Evolutionary conservation across 1,140 invertebrate genomes (phyloP).

Genomic region (Oscheius sp.): DNA sequence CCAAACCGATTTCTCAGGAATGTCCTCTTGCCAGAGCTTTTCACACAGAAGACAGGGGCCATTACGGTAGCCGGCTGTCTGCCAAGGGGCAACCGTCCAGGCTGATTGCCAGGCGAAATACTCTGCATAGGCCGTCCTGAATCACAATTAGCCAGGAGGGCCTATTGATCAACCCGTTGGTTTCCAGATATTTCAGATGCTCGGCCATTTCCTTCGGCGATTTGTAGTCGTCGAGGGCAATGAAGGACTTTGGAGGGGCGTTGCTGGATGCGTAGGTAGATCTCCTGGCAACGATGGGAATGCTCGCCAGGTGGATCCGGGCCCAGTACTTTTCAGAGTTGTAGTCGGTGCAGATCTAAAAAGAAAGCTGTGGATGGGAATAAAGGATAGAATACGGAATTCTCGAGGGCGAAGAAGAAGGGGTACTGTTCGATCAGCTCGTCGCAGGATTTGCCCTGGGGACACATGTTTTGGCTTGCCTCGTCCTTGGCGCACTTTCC

Average conservation of each 20-base stretch:
- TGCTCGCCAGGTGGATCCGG: constrained; percentile 1
- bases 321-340: constrained; percentile 43
- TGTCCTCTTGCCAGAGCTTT: constrained; percentile 15
- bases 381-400: constrained; percentile 13
- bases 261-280: constrained; percentile 6
- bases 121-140: constrained; percentile 30
- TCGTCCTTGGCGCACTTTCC: constrained; percentile 27
- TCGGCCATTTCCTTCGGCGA: constrained; percentile 30
- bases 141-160: neutral
- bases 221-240: constrained; percentile 40
- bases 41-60: constrained; percentile 30
- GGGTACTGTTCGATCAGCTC: constrained; percentile 27
- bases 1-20: constrained; percentile 17
- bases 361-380: neutral
- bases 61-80: constrained; percentile 20
- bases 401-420: constrained; percentile 44
- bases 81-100: constrained; percentile 36
- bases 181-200: constrained; percentile 23
- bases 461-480: constrained; percentile 15
- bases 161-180: neutral
- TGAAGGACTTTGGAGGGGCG: constrained; percentile 36
- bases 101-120: constrained; percentile 23
- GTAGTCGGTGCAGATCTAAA: constrained; percentile 39
- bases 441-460: constrained; percentile 4
- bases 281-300: constrained; percentile 38